Evolutionary conservation across 2,797 vertebrate genomes (phyloP), one percentile per base, ranked within the genome.

Genomic region (Hydrocynus forskahlii): DNA sequence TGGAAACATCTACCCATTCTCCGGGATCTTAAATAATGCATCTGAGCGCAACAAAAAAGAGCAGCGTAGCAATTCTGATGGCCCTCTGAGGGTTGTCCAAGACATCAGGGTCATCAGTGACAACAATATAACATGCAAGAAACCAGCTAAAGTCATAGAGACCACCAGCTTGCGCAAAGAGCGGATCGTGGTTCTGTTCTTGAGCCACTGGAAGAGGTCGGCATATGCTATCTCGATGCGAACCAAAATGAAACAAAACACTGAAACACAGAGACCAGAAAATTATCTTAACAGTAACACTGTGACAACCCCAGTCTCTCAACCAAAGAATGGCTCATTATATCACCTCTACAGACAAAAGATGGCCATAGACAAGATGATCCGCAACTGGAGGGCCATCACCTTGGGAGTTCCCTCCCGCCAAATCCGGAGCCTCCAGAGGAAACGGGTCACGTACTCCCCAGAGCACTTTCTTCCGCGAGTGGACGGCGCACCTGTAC

Each of bases 191-290:
- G 94, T 95, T 71, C 92, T 99, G 66, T 99, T 99, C 89, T 91
- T 99, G 45, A 92, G 96, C 69, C 97, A 99, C 91, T 99, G 98
- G 98, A 97, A 96, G 90, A 97, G 94, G 84, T 97, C 96, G 0
- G 95, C 96, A 10, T 97, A 94, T 78, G 83, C 91, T 0, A 92
- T 95, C 0, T 86, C 94, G 92, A 95, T 0, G 87, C 88, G 43
- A 45, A 7, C 0, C 91, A 91, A 85, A 93, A 90, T 45, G 43
- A 45, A 45, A 45, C 43, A 45, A 45, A 45, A 40, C 69, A 57
- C 74, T 81, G 82, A 95, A 94, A 89, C 85, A 83, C 79, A 93
- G 92, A 77, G 16, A 81, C 81, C 57, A 83, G 86, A 71, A 84
- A 78, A 12, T 83, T 48, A 29, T 76, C 38, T 72, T 7, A 69